Evolutionary conservation across 2,797 vertebrate genomes (phyloP), one percentile per base, ranked within the genome.

Genomic region (Helostoma temminkii): DNA sequence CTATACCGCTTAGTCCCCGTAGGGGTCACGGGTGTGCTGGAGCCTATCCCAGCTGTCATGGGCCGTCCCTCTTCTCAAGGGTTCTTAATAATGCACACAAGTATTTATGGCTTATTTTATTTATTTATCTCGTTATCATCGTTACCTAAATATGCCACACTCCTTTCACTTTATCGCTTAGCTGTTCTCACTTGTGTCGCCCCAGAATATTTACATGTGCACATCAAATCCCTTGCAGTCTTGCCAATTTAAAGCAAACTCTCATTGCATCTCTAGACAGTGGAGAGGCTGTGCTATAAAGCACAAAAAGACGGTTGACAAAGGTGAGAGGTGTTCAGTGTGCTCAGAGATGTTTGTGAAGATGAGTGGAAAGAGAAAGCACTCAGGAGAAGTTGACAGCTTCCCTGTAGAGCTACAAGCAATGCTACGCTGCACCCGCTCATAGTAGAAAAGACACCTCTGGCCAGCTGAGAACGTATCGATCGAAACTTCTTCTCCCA

Each of bases 361-460:
- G 88, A 88, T 82, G 82, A 84, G 87, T 76, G 83, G 87, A 88
- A 88, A 82, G 81, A 81, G 85, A 82, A 89, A 81, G 55, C 74
- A 60, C 86, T 84, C 69, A 53, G 74, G 78, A 83, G 56, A 71
- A 66, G 81, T 82, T 88, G 92, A 95, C 91, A 93, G 92, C 81
- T 90, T 86, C 81, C 86, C 88, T 87, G 86, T 91, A 84, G 77
- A 89, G 85, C 86, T 92, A 92, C 83, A 90, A 91, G 83, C 92
- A 91, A 92, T 53, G 50, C 67, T 76, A 45, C 59, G 49, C 67
- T 78, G 79, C 74, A 80, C 73, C 78, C 68, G 66, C 87, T 88
- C 53, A 62, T 78, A 74, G 79, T 66, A 47, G 71, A 89, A 81
- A 78, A 88, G 83, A 90, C 83, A 90, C 83, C 82, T 83, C 84